Percentiles rank a stretch among this genome's conserved stretches.
Evolutionary conservation across 2,113 vertebrate genomes (phyloP).

Genomic region (Elephas maximus): DNA sequence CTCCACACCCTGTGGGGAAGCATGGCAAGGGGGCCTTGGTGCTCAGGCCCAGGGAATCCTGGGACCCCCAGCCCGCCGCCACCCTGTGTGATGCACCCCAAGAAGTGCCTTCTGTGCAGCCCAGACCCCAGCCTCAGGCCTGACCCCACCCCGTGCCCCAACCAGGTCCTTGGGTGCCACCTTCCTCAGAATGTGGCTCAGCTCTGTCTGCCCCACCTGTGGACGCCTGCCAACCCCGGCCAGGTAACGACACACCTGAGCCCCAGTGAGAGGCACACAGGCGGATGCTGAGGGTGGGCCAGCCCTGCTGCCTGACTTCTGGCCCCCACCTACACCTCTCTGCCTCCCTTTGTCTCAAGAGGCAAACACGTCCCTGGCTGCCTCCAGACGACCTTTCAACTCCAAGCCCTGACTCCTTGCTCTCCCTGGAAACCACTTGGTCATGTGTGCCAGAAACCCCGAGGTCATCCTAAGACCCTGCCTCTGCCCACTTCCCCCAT

Average conservation of each 20-base stretch:
- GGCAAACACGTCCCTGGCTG: neutral
- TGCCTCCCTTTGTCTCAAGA: too few species aligned
- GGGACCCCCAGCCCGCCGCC: neutral
- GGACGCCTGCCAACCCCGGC: neutral
- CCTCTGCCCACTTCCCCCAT: neutral
- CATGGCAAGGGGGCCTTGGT: rapidly evolving
- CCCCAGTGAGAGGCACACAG: neutral
- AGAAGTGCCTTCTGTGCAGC: neutral
- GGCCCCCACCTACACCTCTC: too few species aligned
- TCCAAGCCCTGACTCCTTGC: neutral
- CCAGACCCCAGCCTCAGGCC: neutral
- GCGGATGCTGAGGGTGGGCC: neutral
- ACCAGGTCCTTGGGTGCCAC: neutral
- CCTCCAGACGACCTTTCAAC: neutral
- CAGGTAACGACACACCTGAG: neutral
- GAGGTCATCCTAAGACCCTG: neutral
- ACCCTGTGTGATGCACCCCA: neutral
- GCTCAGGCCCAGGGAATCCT: neutral
- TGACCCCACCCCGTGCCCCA: neutral
- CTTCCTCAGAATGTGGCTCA: neutral
- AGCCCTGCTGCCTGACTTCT: neutral
- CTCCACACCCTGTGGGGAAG: slow-evolving; percentile 93
- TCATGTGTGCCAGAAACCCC: neutral
- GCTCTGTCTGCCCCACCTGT: neutral
- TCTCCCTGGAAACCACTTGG: neutral